Percentiles rank a stretch among this genome's conserved stretches.
phyloP scores from a whole-genome alignment of 2,888 invertebrate genomes.

The Tholera decimalis region DNA sequence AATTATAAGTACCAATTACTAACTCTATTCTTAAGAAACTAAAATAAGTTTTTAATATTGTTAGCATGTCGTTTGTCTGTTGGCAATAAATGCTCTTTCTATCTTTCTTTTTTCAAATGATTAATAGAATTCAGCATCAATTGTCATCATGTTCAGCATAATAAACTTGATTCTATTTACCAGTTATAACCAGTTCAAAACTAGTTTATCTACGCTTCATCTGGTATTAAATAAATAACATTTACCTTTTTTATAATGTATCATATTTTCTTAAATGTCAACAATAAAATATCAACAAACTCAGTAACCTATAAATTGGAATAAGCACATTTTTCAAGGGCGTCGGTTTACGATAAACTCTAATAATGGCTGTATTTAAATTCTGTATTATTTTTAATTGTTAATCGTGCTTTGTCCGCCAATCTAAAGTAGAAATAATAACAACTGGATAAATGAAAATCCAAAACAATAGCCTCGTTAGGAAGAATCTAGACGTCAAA shows the following conservation, averaged over 20 bases:
- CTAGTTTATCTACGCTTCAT: constrained; percentile 24
- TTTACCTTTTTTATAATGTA: constrained; percentile 10
- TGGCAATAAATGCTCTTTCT: too few relatives aligned
- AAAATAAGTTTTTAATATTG: too few relatives aligned
- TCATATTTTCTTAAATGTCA: constrained; percentile 5
- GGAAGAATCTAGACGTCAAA: neutral
- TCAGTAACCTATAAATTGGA: constrained; percentile 24
- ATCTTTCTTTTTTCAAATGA: too few relatives aligned
- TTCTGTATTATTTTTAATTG: constrained; percentile 13
- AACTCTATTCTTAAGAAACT: too few relatives aligned
- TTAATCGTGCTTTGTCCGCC: constrained; percentile 1
- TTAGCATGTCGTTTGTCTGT: too few relatives aligned
- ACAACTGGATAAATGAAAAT: neutral
- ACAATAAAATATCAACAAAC: constrained; percentile 29
- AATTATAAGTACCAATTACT: too few relatives aligned
- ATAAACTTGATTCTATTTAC: constrained; percentile 27
- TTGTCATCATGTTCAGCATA: constrained; percentile 23
- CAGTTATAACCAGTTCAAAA: constrained; percentile 18
- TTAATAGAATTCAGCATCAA: constrained; percentile 23
- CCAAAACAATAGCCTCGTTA: neutral
- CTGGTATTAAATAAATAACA: constrained; percentile 11
- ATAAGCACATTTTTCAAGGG: constrained; percentile 34
- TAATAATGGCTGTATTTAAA: constrained; percentile 11
- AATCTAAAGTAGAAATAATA: neutral
- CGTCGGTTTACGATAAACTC: constrained; percentile 32